Conservation (phyloP, 2,888 invertebrate species). For the Danaus chrysippus region DNA sequence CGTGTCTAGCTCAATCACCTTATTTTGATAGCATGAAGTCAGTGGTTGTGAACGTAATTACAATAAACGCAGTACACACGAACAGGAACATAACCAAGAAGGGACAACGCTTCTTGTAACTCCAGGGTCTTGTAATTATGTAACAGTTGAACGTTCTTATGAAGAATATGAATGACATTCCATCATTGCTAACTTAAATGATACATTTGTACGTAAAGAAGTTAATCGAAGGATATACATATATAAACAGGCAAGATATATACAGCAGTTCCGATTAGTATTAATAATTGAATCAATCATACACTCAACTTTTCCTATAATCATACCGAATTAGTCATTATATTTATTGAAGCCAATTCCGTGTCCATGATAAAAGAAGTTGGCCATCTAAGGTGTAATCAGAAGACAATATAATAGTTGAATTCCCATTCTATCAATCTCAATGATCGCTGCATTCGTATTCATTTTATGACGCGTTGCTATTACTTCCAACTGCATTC, state of each 20-base stretch:
- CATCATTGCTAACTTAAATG: no score
- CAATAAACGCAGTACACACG: slow-evolving; percentile 68
- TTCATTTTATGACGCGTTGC: slow-evolving; percentile 22
- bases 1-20: slow-evolving; percentile 37
- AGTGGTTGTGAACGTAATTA: slow-evolving; percentile 63
- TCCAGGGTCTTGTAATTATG: slow-evolving; percentile 51
- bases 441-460: slow-evolving; percentile 21
- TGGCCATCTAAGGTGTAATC: slow-evolving; percentile 21
- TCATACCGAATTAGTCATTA: slow-evolving; percentile 21
- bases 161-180: background rate
- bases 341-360: slow-evolving; percentile 24
- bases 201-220: no score
- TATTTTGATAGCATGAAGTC: slow-evolving; percentile 48
- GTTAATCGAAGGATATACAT: no score
- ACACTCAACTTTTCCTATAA: slow-evolving; percentile 14
- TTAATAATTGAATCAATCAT: no score
- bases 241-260: no score
- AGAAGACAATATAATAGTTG: slow-evolving; percentile 23
- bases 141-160: slow-evolving; percentile 44
- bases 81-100: slow-evolving; percentile 52
- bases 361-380: slow-evolving; percentile 21
- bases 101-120: slow-evolving; percentile 44
- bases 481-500: slow-evolving; percentile 15
- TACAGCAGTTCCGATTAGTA: no score
- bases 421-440: slow-evolving; percentile 20